Conservation (phyloP, 2,113 vertebrate species). For the Dromaius novaehollandiae region DNA sequence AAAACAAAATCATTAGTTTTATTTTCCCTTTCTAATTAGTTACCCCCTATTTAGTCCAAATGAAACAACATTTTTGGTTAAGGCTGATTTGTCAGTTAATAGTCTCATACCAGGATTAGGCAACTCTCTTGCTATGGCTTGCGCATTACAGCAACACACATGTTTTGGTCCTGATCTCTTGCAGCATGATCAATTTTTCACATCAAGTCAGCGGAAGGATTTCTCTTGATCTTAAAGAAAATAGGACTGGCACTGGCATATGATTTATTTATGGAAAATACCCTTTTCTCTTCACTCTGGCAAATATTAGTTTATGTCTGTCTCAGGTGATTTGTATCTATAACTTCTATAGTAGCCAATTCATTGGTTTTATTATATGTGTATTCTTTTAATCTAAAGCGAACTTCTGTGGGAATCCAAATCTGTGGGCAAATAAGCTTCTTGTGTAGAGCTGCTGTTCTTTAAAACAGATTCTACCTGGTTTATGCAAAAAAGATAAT, state of each 20-base stretch:
- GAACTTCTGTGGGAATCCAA: background rate
- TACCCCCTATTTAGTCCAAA: background rate
- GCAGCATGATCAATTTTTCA: background rate
- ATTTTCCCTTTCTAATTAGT: fast-evolving
- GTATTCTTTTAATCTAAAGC: background rate
- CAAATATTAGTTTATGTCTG: background rate
- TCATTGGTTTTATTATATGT: background rate
- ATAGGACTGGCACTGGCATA: background rate
- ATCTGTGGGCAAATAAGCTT: background rate
- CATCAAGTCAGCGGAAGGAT: background rate
- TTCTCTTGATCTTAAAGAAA: background rate
- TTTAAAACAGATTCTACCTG: background rate
- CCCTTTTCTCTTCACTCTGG: background rate
- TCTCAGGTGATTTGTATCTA: background rate
- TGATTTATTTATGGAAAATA: background rate
- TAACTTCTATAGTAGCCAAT: background rate
- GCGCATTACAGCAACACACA: background rate
- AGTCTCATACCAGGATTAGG: background rate
- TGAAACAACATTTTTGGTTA: background rate
- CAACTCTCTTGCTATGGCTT: background rate
- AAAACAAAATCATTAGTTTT: background rate
- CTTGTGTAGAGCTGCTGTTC: background rate
- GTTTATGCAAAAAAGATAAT: background rate
- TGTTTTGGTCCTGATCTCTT: background rate
- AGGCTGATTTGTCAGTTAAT: background rate